phyloP scores from a whole-genome alignment of 2,888 invertebrate genomes.

The Hyles lineata region DNA sequence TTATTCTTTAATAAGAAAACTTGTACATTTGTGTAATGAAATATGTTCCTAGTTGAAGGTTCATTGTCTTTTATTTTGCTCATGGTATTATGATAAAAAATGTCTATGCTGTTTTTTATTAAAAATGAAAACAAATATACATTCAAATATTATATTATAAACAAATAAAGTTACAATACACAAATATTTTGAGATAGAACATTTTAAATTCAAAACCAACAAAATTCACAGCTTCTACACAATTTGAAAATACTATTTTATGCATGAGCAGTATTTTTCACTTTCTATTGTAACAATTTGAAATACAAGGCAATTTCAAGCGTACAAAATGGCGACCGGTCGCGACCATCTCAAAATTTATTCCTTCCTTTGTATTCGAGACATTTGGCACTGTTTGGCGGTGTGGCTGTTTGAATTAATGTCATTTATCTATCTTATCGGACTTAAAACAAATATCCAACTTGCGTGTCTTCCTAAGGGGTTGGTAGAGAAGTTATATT shows the following conservation, averaged over 20 bases:
- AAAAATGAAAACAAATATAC: too few relatives aligned
- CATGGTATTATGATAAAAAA: too few relatives aligned
- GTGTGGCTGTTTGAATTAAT: background rate
- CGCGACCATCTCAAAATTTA: background rate
- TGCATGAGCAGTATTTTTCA: background rate
- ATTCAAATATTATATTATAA: too few relatives aligned
- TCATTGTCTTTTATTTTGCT: too few relatives aligned
- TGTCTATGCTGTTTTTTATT: too few relatives aligned
- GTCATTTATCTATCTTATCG: background rate
- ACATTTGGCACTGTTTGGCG: slow-evolving; percentile 8
- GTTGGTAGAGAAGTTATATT: too few relatives aligned
- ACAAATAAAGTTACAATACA: background rate
- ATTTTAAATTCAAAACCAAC: background rate
- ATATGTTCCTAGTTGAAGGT: too few relatives aligned
- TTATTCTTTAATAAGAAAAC: too few relatives aligned
- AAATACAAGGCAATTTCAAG: slow-evolving; percentile 6
- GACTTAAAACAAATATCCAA: background rate
- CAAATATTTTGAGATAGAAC: background rate
- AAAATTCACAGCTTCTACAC: too few relatives aligned
- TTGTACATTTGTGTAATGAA: too few relatives aligned
- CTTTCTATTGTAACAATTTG: background rate
- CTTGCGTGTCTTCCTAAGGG: too few relatives aligned
- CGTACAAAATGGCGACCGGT: slow-evolving; percentile 16
- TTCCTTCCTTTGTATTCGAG: background rate
- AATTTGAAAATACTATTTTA: background rate